Evolutionary conservation across 2,888 invertebrate genomes (phyloP), one percentile per base, ranked within the genome.

Genomic region (Cataglyphis livida): DNA sequence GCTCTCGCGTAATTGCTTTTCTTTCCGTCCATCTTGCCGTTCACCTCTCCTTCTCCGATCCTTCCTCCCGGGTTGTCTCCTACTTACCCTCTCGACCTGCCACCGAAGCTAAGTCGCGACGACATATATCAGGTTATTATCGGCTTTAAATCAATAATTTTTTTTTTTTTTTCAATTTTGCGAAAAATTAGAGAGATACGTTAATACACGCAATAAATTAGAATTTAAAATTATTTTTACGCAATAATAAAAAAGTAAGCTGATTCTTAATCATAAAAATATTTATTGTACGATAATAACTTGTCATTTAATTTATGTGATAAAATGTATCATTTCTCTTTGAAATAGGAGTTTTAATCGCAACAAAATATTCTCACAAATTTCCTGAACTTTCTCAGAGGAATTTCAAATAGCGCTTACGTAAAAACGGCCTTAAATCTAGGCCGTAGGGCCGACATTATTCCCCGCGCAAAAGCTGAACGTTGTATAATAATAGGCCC

Each of bases 1-100:
- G 82, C 65, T 78, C 62, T 59, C 82, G 73, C 82, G 85, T 91
- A 90, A 91, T 91, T 91, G 85, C 91, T 90, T 91, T 90, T 91
- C 90, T 90, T 85, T 84, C 78, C 44, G 64, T 65, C 57, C 54
- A 18, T 64, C 71, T 81, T 62, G 35, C 25, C 65, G 15, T 65
- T 54, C 74, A 12, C 48, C 54, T 51, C 44, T 57, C 44, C 12
- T 68, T n/a, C 35, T 57, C 32, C 32, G 32, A 75, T 65, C 35
- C 61, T 86, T 51, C 35, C 76, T 79, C 38, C 9, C 57, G 21
- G 18, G 59, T 65, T 68, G 21, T 83, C 70, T 81, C 54, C 75
- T 66, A 75, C 41, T 75, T 66, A 73, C 51, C 64, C 65, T 73
- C 68, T 79, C 76, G 59, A 62, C 62, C 28, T 59, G 21, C 57